Evolutionary conservation across 2,888 invertebrate genomes (phyloP).

Genomic region (Serripes groenlandicus): DNA sequence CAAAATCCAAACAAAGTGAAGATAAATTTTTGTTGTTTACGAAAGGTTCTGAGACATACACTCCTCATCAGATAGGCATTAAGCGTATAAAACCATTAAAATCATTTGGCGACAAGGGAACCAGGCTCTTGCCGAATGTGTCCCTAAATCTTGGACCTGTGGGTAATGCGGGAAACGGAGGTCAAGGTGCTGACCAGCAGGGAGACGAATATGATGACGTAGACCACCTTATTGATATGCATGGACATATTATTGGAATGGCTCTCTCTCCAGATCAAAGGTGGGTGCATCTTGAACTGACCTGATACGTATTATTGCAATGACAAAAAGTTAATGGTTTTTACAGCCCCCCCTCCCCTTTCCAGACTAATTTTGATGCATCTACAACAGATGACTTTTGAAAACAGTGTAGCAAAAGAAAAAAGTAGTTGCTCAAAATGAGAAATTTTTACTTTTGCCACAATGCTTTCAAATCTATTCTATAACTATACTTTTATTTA

Average conservation of each 20-base stretch:
- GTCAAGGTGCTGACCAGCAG: slow-evolving; percentile 62
- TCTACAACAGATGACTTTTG: no score
- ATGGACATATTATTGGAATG: slow-evolving; percentile 96
- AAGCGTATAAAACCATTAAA: slow-evolving; percentile 90
- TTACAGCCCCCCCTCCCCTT: no score
- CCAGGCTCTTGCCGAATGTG: slow-evolving; percentile 75
- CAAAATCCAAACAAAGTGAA: slow-evolving; percentile 36
- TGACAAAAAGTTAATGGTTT: no score
- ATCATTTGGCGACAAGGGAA: slow-evolving; percentile 62
- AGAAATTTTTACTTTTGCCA: no score
- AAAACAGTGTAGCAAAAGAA: no score
- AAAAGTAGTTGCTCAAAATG: no score
- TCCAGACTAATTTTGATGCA: no score
- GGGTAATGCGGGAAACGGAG: neutral
- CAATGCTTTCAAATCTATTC: no score
- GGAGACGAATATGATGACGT: slow-evolving; percentile 88
- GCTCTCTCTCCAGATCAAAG: slow-evolving; percentile 93
- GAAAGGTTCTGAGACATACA: slow-evolving; percentile 93
- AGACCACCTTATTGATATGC: slow-evolving; percentile 93
- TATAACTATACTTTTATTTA: no score
- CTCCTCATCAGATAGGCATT: slow-evolving; percentile 93
- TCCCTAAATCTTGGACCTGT: slow-evolving; percentile 68
- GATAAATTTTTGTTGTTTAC: slow-evolving; percentile 93
- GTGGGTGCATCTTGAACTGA: slow-evolving; percentile 86
- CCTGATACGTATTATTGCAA: no score